phyloP scores from a whole-genome alignment of 2,888 invertebrate species.

The Drosophila subsilvestris region DNA sequence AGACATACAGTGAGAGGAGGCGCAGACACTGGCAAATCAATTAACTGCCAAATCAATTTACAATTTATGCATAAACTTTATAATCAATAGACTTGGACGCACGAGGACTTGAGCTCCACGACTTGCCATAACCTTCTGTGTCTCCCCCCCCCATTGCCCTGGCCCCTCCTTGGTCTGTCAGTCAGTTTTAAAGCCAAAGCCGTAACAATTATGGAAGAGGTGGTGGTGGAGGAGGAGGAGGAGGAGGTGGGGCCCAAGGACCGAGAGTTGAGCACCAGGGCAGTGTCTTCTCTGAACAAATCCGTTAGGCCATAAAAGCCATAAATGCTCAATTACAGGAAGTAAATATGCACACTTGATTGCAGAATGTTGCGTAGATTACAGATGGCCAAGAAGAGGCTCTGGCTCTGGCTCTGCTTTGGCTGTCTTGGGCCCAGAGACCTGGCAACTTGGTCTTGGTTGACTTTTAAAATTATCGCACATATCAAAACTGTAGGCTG shows the following conservation, averaged over 20 bases:
- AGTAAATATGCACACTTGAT: slow-evolving; percentile 80
- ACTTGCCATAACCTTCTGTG: neutral
- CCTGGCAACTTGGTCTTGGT: slow-evolving; percentile 44
- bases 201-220: slow-evolving; percentile 66
- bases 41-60: slow-evolving; percentile 78
- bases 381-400: slow-evolving; percentile 16
- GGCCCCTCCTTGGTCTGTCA: neutral
- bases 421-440: slow-evolving; percentile 11
- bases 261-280: neutral
- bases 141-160: neutral
- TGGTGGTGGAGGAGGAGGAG: slow-evolving; percentile 16
- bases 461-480: slow-evolving; percentile 79
- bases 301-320: slow-evolving; percentile 81
- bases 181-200: slow-evolving; percentile 63
- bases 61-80: slow-evolving; percentile 78
- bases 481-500: slow-evolving; percentile 46
- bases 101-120: slow-evolving; percentile 19
- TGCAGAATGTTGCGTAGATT: slow-evolving; percentile 79
- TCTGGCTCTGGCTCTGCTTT: slow-evolving; percentile 7
- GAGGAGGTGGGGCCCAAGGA: slow-evolving; percentile 18
- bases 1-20: neutral
- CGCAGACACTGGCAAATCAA: slow-evolving; percentile 59
- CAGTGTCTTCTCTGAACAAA: slow-evolving; percentile 46
- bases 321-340: slow-evolving; percentile 81
- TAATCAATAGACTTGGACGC: slow-evolving; percentile 71